phyloP scores from a whole-genome alignment of 2,113 vertebrate genomes.

The Poecilia latipinna region DNA sequence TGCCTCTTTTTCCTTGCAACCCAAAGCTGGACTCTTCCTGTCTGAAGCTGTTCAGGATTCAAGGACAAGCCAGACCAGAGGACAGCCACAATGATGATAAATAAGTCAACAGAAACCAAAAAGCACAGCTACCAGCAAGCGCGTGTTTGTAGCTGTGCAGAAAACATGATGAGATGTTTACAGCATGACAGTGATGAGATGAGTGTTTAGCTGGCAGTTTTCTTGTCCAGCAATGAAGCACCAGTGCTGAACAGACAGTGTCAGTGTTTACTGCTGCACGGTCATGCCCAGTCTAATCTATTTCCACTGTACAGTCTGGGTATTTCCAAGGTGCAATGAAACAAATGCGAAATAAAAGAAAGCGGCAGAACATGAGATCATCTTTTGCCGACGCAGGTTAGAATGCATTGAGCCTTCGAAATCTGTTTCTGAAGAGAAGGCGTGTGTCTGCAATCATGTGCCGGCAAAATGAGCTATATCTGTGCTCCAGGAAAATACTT shows the following conservation, averaged over 20 bases:
- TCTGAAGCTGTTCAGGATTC: conserved; percentile 33
- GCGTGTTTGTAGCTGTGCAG: neutral
- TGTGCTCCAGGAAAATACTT: conserved; percentile 30
- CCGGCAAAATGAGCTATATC: neutral
- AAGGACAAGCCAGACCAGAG: conserved; percentile 51
- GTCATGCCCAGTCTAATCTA: neutral
- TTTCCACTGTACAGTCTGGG: neutral
- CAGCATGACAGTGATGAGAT: neutral
- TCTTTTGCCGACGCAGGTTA: neutral
- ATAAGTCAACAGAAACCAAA: conserved; percentile 1
- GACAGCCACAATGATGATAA: conserved; percentile 13
- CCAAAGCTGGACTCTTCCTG: conserved; percentile 37
- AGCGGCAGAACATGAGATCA: neutral
- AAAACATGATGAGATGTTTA: neutral
- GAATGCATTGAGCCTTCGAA: neutral
- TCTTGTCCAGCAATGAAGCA: neutral
- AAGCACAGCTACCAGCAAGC: neutral
- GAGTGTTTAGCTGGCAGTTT: conserved; percentile 5
- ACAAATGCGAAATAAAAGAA: neutral
- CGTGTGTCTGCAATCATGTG: conserved; percentile 28
- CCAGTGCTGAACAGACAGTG: neutral
- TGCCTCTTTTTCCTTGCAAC: conserved; percentile 52
- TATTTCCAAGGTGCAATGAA: neutral
- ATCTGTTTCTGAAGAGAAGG: conserved; percentile 2
- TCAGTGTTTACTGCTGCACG: neutral